Conservation (phyloP, 2,797 vertebrate species). For the Leucoraja ocellata region DNA sequence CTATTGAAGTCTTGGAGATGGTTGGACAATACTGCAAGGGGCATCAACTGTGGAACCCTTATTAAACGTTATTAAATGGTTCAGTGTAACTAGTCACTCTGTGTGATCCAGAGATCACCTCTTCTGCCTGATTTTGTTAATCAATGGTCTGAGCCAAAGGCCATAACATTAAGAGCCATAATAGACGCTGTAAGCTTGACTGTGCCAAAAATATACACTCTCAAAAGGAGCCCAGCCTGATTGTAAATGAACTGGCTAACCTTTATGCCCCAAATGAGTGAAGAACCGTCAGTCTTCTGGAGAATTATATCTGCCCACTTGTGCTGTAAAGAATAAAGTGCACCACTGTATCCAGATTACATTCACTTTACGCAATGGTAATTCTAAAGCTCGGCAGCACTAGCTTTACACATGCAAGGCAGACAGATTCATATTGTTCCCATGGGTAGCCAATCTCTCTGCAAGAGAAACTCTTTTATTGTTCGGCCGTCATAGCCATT, state of each 20-base stretch:
- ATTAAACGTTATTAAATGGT: not conserved
- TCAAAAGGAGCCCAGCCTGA: not conserved
- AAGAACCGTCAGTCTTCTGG: not conserved
- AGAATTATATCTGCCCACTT: not conserved
- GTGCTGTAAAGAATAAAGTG: not conserved
- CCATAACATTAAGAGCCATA: not conserved
- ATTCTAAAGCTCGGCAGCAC: too few species aligned
- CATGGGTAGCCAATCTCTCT: not conserved
- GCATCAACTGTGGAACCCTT: not conserved
- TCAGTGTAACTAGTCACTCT: not conserved
- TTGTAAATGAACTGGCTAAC: not conserved
- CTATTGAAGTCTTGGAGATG: not conserved
- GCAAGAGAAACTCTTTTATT: not conserved
- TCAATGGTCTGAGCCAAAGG: not conserved
- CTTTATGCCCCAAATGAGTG: not conserved
- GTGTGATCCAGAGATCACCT: not conserved
- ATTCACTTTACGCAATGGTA: not conserved
- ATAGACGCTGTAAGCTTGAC: not conserved
- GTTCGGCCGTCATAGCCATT: not conserved
- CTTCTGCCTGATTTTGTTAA: not conserved
- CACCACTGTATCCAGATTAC: not conserved
- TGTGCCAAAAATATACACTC: not conserved
- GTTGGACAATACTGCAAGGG: not conserved
- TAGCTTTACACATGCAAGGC: not conserved
- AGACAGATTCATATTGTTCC: not conserved